Base-by-base conservation (phyloP, 2,797 vertebrate species). In the Alcedo quadribrachys region DNA sequence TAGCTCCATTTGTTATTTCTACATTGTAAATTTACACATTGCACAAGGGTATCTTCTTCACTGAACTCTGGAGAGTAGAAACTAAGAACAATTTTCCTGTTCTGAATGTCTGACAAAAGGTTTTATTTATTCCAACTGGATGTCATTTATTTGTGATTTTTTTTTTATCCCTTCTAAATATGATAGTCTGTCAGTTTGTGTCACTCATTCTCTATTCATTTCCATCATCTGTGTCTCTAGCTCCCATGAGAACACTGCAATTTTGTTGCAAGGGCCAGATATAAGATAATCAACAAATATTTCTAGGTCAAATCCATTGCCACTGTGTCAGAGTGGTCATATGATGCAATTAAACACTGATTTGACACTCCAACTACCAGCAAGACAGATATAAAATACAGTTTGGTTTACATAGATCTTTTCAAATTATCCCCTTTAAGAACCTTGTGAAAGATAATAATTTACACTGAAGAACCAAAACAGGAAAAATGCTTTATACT, bases 251-350 rank as follows among this genome's bases (percentile, higher is more conserved):
- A 90, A 87, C 73, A 71, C 30, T 85, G 80, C 57, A 79, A 5
- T 84, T 94, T 84, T 67, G 53, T 91, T 92, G 61, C 83, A 90
- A 70, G 78, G 81, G 68, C 81, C 68, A 93, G 85, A 94, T 93
- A 93, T 88, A 84, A 46, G 67, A 80, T 65, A 84, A 96, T 94
- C 89, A 90, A 92, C 79, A 93, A 90, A 94, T 80, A 95, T 87
- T 94, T 92, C 92, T 92, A 89, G 85, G 80, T 85, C 73, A 92
- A 94, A 91, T 71, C 69, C 62, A 85, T 76, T 90, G 85, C 70
- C 86, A 89, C 42, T 70, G 54, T 83, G 78, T 93, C 91, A 90
- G 76, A 7, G 2, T 66, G 61, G 48, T 82, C 78, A 68, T 71
- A 63, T 58, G 71, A 87, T 87, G 85, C 67, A 88, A 91, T 94